Conservation (phyloP, 2,888 invertebrate species). For the Nephrotoma appendiculata region DNA sequence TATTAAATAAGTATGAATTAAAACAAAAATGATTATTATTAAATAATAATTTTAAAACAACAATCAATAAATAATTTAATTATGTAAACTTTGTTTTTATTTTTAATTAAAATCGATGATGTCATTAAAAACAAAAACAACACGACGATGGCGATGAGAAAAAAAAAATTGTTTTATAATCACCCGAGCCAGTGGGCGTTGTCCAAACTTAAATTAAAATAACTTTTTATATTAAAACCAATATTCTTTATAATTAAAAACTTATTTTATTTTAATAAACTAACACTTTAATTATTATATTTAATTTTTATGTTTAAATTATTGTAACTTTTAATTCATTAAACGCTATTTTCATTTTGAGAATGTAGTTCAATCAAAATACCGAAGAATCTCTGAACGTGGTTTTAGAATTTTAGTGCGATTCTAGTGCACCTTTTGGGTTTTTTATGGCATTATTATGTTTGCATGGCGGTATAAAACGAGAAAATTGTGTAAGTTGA, state of each 20-base stretch:
- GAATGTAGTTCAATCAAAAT: not conserved
- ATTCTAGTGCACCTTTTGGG: not conserved
- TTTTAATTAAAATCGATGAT: not conserved
- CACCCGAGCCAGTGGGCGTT: not conserved
- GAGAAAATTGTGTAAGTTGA: not conserved
- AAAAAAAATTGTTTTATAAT: not conserved
- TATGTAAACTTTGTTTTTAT: not conserved
- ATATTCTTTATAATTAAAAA: not conserved
- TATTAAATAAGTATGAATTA: not conserved
- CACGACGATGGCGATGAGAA: not conserved
- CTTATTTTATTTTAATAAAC: not conserved
- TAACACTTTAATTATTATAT: not conserved
- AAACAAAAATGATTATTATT: not conserved
- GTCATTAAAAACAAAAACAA: not conserved
- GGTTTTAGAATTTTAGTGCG: not conserved
- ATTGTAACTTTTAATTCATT: not conserved
- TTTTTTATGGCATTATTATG: not conserved
- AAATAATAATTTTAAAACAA: not conserved
- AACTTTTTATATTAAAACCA: not conserved
- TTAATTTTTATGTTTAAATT: not conserved
- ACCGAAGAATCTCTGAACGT: not conserved
- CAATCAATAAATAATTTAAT: not conserved
- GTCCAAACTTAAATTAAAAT: not conserved
- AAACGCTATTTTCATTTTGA: not conserved
- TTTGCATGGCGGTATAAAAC: not conserved